Percentiles rank a stretch among this genome's conserved stretches.
Conservation (phyloP, 2,113 vertebrate species). For the Silurus glanis region DNA sequence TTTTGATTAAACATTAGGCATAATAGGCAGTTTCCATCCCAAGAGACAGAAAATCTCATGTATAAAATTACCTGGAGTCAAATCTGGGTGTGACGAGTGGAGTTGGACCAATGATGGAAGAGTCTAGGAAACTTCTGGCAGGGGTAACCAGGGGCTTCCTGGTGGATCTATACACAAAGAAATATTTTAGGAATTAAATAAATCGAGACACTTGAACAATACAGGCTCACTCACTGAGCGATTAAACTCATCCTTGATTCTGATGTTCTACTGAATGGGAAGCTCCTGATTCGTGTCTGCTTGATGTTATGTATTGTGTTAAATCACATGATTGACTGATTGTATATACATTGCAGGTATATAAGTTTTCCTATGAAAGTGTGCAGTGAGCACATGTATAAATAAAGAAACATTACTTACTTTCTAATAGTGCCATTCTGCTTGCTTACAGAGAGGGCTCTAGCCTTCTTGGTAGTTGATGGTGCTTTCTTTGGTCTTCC, state of each 20-base stretch:
- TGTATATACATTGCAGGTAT: not conserved
- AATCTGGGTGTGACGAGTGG: constrained; percentile 75
- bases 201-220: not conserved
- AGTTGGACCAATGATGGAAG: constrained; percentile 70
- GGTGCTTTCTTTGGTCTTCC: constrained; percentile 66
- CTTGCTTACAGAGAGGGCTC: constrained; percentile 62
- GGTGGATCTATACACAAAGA: constrained; percentile 58
- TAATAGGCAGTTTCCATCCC: not conserved
- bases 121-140: constrained; percentile 65
- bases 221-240: not conserved
- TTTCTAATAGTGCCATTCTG: constrained; percentile 62
- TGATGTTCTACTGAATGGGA: not conserved
- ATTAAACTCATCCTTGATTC: not conserved
- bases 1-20: not conserved
- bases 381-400: not conserved
- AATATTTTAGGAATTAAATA: not conserved
- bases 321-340: no score
- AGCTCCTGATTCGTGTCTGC: not conserved
- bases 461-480: constrained; percentile 66
- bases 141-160: constrained; percentile 71
- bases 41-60: not conserved
- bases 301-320: not conserved
- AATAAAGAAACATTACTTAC: constrained; percentile 51
- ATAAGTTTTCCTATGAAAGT: not conserved
- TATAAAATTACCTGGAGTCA: constrained; percentile 67